phyloP scores from a whole-genome alignment of 2,797 vertebrate species.

The Melanotaenia trifasciata region DNA sequence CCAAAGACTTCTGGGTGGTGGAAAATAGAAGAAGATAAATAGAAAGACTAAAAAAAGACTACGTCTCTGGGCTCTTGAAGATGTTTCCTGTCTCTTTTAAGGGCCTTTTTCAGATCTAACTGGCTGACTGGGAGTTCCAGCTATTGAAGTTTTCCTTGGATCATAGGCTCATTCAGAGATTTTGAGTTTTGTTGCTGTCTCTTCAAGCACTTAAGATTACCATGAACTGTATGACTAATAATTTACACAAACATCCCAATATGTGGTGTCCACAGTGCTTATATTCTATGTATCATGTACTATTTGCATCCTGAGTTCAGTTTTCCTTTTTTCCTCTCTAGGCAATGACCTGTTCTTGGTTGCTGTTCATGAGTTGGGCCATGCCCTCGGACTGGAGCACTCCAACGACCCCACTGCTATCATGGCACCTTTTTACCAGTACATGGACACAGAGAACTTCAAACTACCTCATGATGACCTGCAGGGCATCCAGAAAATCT shows the following conservation, averaged over 20 bases:
- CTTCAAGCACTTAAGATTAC: not conserved
- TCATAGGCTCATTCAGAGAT: not conserved
- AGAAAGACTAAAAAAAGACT: not conserved
- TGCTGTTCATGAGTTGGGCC: conserved; percentile 89
- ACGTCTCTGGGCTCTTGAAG: too few relatives aligned
- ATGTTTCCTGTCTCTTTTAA: too few relatives aligned
- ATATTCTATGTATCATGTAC: not conserved
- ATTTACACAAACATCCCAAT: not conserved
- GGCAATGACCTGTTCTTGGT: conserved; percentile 91
- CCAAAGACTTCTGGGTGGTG: too few relatives aligned
- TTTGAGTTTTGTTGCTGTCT: not conserved
- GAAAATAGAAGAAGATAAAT: too few relatives aligned
- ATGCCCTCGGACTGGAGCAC: conserved; percentile 87
- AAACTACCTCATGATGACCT: conserved; percentile 89
- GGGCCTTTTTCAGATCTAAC: too few relatives aligned
- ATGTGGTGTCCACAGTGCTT: not conserved
- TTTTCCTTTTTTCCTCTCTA: conserved; percentile 50
- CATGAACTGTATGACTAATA: not conserved
- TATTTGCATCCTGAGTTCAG: not conserved
- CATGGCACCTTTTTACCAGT: conserved; percentile 92
- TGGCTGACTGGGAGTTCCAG: not conserved
- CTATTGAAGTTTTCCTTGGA: not conserved
- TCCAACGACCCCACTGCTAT: conserved; percentile 88
- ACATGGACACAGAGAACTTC: conserved; percentile 89
- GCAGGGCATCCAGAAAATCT: conserved; percentile 90